Percentiles rank a stretch among this genome's conserved stretches.
Evolutionary conservation across 2,797 vertebrate genomes (phyloP).

Genomic region (Tauraco hartlaubi): DNA sequence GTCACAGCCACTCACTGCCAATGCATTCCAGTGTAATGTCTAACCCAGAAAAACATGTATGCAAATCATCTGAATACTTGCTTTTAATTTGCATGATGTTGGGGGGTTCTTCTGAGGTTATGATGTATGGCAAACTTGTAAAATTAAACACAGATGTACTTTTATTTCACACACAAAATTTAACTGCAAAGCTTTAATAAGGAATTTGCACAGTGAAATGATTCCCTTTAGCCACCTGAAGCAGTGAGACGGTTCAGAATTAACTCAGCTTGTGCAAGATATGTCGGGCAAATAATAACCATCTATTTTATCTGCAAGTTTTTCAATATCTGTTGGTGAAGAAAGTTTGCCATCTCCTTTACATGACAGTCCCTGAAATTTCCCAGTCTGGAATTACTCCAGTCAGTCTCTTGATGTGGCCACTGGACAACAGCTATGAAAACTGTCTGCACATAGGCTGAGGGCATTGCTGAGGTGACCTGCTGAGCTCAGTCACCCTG

Average conservation of each 20-base stretch:
- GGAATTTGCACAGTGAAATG: slow-evolving; percentile 37
- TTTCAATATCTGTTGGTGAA: not conserved
- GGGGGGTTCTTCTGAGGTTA: slow-evolving; percentile 49
- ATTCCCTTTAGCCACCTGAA: slow-evolving; percentile 37
- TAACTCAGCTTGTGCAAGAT: not conserved
- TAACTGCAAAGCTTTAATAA: slow-evolving; percentile 30
- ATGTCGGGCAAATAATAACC: not conserved
- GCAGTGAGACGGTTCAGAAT: not conserved
- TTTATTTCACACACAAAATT: slow-evolving; percentile 28
- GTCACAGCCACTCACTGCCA: slow-evolving; percentile 63
- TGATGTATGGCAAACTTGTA: slow-evolving; percentile 35
- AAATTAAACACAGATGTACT: slow-evolving; percentile 55
- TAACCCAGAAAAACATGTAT: slow-evolving; percentile 70
- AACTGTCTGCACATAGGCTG: not conserved
- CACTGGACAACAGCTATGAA: not conserved
- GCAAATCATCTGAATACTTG: slow-evolving; percentile 66
- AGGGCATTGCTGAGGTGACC: not conserved
- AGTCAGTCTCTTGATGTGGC: not conserved
- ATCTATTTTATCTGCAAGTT: not conserved
- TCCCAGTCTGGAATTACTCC: not conserved
- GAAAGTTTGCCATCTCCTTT: not conserved
- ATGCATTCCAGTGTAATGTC: slow-evolving; percentile 56
- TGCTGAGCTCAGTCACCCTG: not conserved
- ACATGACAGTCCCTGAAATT: not conserved
- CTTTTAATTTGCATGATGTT: slow-evolving; percentile 65